Percentiles rank a stretch among this genome's conserved stretches.
Conservation (phyloP, 2,888 invertebrate genomes). For the Drosophila meridionalis region DNA sequence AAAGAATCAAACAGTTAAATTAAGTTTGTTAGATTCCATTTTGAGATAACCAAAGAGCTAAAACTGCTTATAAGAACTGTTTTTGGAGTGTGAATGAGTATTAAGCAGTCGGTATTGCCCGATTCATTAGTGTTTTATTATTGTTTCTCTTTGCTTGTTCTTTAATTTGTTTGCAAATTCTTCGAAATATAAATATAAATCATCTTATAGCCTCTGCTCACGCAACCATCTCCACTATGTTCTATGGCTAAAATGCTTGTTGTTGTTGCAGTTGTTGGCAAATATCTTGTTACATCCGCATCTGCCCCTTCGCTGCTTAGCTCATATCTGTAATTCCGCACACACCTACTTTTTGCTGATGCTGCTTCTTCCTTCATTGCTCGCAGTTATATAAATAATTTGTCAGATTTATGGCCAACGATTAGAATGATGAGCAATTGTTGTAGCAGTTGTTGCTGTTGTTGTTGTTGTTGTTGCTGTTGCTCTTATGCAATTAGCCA, state of each 20-base stretch:
- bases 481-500: conserved; percentile 70
- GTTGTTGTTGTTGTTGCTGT: conserved; percentile 11
- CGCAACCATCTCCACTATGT: not conserved
- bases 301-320: conserved; percentile 54
- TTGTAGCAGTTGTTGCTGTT: conserved; percentile 4
- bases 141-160: not conserved
- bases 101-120: no score
- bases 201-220: not conserved
- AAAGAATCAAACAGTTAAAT: no score
- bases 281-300: conserved; percentile 66
- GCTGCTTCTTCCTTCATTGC: conserved; percentile 11
- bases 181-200: not conserved
- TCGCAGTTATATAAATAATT: conserved; percentile 65
- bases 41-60: no score
- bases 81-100: no score
- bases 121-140: no score
- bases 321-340: conserved; percentile 54
- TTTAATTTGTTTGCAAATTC: not conserved
- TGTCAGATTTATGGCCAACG: conserved; percentile 72
- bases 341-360: conserved; percentile 65
- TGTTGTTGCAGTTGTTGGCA: not conserved
- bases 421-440: conserved; percentile 59
- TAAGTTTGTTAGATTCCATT: no score
- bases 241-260: not conserved
- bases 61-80: no score